phyloP scores from a whole-genome alignment of 2,797 vertebrate genomes.

The Mareca strepera region DNA sequence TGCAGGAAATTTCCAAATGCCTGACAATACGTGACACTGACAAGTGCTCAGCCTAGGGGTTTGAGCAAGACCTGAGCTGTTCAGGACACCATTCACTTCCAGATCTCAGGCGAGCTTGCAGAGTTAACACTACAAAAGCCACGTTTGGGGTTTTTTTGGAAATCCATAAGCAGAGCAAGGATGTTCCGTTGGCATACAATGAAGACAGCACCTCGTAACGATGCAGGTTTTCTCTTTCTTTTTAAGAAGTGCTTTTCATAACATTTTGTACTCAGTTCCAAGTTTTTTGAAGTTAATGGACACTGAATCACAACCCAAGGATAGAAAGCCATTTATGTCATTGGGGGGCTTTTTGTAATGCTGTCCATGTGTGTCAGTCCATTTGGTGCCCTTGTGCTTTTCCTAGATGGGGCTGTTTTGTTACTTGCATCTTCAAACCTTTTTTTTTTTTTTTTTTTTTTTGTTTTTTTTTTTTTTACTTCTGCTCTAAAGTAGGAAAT shows the following conservation, averaged over 20 bases:
- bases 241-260: background rate
- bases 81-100: background rate
- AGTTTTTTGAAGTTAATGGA: background rate
- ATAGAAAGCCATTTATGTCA: background rate
- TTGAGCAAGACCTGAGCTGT: background rate
- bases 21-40: background rate
- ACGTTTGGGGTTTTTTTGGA: background rate
- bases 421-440: background rate
- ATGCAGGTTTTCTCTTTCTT: background rate
- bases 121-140: background rate
- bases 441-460: background rate
- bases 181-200: accelerated
- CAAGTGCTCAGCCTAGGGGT: background rate
- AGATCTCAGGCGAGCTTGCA: background rate
- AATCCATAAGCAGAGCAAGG: background rate
- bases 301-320: background rate
- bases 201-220: accelerated
- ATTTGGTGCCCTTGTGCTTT: no score
- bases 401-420: background rate
- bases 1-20: background rate
- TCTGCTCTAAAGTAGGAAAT: background rate
- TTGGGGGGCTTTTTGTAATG: background rate
- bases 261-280: background rate
- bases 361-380: background rate
- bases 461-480: background rate